These are phyloP conservation scores for Bombus polaris DNA, from an alignment of 1,140 invertebrate species.

Conservation along the genomic window DNA sequence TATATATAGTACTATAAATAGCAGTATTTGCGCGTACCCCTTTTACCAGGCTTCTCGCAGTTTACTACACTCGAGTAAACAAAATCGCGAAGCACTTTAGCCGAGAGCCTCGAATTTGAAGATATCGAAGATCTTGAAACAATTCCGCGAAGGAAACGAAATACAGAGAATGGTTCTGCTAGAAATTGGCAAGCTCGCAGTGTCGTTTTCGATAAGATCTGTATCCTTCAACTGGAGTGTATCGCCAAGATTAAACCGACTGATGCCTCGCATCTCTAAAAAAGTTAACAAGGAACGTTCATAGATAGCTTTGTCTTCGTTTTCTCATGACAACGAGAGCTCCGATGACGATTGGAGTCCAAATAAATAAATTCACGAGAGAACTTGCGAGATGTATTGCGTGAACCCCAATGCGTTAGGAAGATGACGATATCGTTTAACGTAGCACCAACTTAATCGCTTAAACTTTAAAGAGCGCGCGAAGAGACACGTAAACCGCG, in stretches of 20 bases:
- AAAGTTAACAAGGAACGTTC: no score
- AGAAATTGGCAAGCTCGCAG: not conserved
- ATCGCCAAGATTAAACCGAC: not conserved
- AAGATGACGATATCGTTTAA: no score
- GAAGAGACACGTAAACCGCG: not conserved
- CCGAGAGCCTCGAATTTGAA: not conserved
- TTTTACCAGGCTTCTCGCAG: not conserved
- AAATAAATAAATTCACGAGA: no score
- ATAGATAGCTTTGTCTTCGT: no score
- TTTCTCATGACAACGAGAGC: no score
- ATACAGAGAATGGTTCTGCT: not conserved
- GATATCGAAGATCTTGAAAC: slow-evolving; percentile 17
- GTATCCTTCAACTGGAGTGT: not conserved
- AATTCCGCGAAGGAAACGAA: not conserved
- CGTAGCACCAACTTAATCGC: no score
- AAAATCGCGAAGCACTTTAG: not conserved
- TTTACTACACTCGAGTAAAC: slow-evolving; percentile 18
- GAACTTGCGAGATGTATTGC: no score
- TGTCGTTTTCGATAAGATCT: not conserved
- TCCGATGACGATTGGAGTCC: no score
- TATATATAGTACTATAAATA: not conserved
- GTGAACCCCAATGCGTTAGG: no score
- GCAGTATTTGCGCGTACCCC: not conserved
- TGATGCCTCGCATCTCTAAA: no score
- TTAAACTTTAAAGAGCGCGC: no score